Evolutionary conservation across 2,888 invertebrate species (phyloP), one percentile per base, ranked within the genome.

Genomic region (Chaitophorus viminalis): DNA sequence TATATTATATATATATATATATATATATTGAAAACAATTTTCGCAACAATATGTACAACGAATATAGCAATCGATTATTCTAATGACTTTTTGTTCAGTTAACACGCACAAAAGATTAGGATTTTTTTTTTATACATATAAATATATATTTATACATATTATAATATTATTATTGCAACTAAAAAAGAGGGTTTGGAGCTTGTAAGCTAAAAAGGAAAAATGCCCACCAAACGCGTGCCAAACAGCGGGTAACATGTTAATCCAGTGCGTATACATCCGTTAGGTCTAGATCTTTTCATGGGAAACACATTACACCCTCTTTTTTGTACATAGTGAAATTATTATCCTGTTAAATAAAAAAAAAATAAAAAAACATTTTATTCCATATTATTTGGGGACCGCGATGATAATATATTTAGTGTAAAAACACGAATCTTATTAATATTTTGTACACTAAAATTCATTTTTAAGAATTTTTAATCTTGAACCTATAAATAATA

Each of bases 221-320:
- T 87, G 87, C 74, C 81, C 65, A 75, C 87, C 87, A 75, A 81
- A 87, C 87, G 87, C 87, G 87, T 87, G 87, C 87, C 87, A 87
- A 87, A 87, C 87, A 87, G 87, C 87, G 87, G 87, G 87, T 87
- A 87, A 87, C 79, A 74, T 87, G 87, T 87, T 87, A 87, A 87
- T 87, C 87, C 81, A 5, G 54, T 14, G 75, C 78, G 65, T 65
- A 46, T 79, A 87, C 87, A 83, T 29, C 33, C 52, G 31, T 31
- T 77, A 36, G 72, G 86, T 36, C 75, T 76, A 79, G 74, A 31
- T 79, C 21, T 87, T 87, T 87, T 75, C 87, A 81, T 81, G 81
- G 75, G 81, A 87, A 87, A 87, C 60, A 65, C 39, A 81, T 74
- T 72, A 81, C 87, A 60, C 87, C 81, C 87, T 78, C 39, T 74